A percentile compares a stretch with the other conserved stretches of the same genome.
These are phyloP conservation scores for Palythoa caribaeorum DNA, from an alignment of 92 coral and sea anemone species.

Conservation along the genomic window DNA sequence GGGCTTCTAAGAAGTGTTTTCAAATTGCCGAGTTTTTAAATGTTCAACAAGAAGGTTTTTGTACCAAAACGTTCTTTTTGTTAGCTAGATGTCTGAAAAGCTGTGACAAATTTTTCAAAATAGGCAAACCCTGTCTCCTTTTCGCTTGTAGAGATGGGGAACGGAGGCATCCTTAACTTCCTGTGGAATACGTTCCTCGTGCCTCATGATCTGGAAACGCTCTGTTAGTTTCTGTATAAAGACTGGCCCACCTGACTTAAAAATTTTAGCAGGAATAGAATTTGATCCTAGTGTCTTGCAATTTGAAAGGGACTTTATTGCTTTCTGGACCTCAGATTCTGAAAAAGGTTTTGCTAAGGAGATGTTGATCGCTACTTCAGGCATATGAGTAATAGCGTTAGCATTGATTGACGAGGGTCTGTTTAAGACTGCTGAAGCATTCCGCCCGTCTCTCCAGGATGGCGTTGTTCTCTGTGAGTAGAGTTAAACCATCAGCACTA, in stretches of 20 bases:
- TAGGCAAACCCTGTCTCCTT: conserved; percentile 35
- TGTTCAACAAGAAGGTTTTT: too few relatives aligned
- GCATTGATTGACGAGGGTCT: conserved; percentile 42
- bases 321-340: background rate
- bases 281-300: conserved; percentile 34
- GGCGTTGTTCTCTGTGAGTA: conserved; percentile 14
- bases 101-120: too few relatives aligned
- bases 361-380: background rate
- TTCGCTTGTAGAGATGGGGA: conserved; percentile 41
- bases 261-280: conserved; percentile 4
- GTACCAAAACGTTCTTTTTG: too few relatives aligned
- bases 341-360: background rate
- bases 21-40: too few relatives aligned
- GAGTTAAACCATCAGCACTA: conserved; percentile 16
- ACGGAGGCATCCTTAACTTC: background rate
- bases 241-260: conserved; percentile 34
- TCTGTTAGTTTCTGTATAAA: conserved; percentile 33
- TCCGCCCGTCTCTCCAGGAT: conserved; percentile 51
- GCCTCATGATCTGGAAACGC: conserved; percentile 37
- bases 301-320: conserved; percentile 1
- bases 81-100: too few relatives aligned
- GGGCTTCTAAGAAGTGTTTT: too few relatives aligned
- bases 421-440: conserved; percentile 44
- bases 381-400: background rate
- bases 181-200: conserved; percentile 19